Conservation (phyloP, 2,797 vertebrate species). For the Rhynchonycteris naso region DNA sequence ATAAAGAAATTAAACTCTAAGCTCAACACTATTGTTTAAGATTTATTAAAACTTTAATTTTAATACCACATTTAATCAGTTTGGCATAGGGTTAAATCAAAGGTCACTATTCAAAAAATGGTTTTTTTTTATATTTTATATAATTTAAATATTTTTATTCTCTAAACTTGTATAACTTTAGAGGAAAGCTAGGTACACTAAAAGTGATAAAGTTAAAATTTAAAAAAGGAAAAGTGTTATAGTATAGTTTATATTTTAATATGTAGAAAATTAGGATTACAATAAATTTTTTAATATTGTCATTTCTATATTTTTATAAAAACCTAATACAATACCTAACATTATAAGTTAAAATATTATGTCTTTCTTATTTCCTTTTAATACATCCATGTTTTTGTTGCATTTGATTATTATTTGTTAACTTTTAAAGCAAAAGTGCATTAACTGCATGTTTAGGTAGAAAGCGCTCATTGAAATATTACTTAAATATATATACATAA, state of each 20-base stretch:
- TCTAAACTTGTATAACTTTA: background rate
- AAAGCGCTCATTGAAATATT: background rate
- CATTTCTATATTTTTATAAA: background rate
- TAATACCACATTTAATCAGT: background rate
- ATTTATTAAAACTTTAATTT: background rate
- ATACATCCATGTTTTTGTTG: background rate
- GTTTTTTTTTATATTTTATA: background rate
- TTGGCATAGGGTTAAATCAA: conserved; percentile 17
- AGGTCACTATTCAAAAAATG: background rate
- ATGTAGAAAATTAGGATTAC: background rate
- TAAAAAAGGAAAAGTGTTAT: background rate
- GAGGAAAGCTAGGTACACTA: background rate
- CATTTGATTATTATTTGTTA: background rate
- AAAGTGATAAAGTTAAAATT: background rate
- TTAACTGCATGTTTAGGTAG: background rate
- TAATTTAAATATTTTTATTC: background rate
- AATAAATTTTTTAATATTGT: background rate
- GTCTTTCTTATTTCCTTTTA: background rate
- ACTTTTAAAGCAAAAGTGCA: background rate
- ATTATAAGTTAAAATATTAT: background rate
- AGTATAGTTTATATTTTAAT: background rate
- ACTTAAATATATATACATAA: background rate
- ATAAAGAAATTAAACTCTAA: conserved; percentile 27
- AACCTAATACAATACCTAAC: background rate
- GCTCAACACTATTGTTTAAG: background rate